phyloP scores from a whole-genome alignment of 2,113 vertebrate genomes.

The Apistogramma diplotaenia region DNA sequence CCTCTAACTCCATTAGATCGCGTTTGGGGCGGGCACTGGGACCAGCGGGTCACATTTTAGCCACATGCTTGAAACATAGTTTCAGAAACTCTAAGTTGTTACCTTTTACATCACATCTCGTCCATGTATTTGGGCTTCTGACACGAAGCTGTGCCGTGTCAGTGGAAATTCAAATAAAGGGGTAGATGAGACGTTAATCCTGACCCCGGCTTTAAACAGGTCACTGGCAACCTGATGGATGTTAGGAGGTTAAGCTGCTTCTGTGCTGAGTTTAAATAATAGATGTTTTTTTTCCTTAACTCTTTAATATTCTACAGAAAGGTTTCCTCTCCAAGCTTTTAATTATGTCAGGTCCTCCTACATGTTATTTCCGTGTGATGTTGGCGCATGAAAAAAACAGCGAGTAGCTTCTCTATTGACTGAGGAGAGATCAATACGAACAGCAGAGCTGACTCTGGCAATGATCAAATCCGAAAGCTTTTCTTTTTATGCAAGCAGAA shows the following conservation, averaged over 20 bases:
- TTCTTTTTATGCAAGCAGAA: background rate
- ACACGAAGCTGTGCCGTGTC: background rate
- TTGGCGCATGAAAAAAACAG: background rate
- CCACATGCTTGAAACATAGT: background rate
- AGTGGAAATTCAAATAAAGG: background rate
- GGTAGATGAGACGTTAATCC: background rate
- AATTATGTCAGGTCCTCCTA: background rate
- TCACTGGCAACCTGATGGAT: background rate
- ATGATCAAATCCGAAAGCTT: conserved; percentile 36
- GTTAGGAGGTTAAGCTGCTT: background rate
- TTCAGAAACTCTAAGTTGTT: background rate
- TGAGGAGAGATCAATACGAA: conserved; percentile 32
- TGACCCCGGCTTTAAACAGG: background rate
- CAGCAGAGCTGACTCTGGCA: background rate
- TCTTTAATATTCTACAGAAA: background rate
- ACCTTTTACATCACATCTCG: background rate
- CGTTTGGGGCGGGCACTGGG: too few relatives aligned
- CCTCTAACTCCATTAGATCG: background rate
- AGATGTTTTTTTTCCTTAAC: background rate
- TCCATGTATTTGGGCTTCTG: background rate
- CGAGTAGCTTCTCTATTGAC: background rate
- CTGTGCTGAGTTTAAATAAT: background rate
- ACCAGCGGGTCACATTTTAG: background rate
- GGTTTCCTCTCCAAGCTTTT: background rate
- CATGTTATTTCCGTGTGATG: background rate